Evolutionary conservation across 2,797 vertebrate species (phyloP), one percentile per base, ranked within the genome.

Genomic region (Emys orbicularis): DNA sequence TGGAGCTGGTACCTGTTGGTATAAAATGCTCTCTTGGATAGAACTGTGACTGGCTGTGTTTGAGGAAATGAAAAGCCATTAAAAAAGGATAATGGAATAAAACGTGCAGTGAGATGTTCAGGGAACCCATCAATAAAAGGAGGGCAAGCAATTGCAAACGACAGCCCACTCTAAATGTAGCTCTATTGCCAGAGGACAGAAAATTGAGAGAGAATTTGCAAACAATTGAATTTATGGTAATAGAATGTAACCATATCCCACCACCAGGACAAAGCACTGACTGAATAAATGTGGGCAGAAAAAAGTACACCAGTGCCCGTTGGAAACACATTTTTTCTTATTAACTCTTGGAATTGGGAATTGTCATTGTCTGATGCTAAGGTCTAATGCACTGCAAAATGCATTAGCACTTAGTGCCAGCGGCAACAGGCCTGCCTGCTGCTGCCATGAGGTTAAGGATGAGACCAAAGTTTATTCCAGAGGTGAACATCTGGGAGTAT

Each of bases 191-290:
- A 92, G 94, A 97, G 94, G 94, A 90, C 84, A 87, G 87, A 88
- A 96, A 90, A 96, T 88, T 94, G 93, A 97, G 90, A 96, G 86
- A 90, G 95, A 97, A 96, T 95, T 95, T 95, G 94, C 31, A 56
- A 98, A 95, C 96, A 98, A 97, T 93, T 96, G 95, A 96, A 97
- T 98, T 97, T 95, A 97, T 96, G 96, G 94, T 97, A 98, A 98
- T 97, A 87, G 86, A 93, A 81, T 92, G 18, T 92, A 95, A 97
- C 90, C 9, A 18, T 90, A 94, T 97, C 84, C n/a, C 79, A 88
- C 86, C 83, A 92, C 89, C 84, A 95, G 92, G 91, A 94, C 87
- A 97, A 97, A 97, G 83, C 79, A 89, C 82, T 90, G 81, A 94
- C 82, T 91, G 82, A 95, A 90, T 59, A 83, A 92, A 95, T 2